Conservation (phyloP, 2,797 vertebrate genomes). For the Karalla daura region DNA sequence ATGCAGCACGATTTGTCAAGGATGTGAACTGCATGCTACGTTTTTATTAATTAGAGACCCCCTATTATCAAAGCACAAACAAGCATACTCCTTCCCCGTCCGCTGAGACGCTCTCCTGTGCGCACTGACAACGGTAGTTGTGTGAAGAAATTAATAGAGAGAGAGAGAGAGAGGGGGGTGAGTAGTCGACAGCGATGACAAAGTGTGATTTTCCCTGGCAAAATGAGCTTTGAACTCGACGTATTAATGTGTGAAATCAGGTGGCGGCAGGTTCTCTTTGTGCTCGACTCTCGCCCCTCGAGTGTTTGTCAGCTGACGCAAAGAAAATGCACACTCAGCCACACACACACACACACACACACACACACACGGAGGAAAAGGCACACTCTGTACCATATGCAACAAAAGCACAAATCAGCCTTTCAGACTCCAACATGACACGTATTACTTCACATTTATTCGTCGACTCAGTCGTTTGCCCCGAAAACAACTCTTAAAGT, state of each 20-base stretch:
- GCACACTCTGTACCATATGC: background rate
- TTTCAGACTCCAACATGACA: background rate
- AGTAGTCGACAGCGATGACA: too few species aligned
- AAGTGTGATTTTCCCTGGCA: background rate
- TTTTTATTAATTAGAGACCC: too few species aligned
- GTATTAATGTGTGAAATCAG: background rate
- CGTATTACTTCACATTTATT: background rate
- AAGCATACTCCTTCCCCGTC: too few species aligned
- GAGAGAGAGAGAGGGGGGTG: too few species aligned
- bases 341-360: background rate
- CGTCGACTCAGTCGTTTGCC: constrained; percentile 11
- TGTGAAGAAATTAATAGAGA: too few species aligned
- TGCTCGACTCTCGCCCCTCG: background rate
- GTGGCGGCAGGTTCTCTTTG: too few species aligned
- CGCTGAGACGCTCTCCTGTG: too few species aligned
- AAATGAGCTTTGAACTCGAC: constrained; percentile 14
- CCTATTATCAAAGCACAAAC: too few species aligned
- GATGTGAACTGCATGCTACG: background rate
- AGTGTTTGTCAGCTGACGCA: background rate
- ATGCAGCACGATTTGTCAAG: background rate
- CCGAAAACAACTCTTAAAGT: constrained; percentile 13
- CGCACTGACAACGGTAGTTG: too few species aligned
- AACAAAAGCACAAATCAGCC: background rate
- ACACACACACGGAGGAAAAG: background rate
- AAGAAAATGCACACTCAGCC: background rate